These are phyloP conservation scores for Struthio camelus DNA, from an alignment of 2,113 vertebrate species.

Conservation along the genomic window DNA sequence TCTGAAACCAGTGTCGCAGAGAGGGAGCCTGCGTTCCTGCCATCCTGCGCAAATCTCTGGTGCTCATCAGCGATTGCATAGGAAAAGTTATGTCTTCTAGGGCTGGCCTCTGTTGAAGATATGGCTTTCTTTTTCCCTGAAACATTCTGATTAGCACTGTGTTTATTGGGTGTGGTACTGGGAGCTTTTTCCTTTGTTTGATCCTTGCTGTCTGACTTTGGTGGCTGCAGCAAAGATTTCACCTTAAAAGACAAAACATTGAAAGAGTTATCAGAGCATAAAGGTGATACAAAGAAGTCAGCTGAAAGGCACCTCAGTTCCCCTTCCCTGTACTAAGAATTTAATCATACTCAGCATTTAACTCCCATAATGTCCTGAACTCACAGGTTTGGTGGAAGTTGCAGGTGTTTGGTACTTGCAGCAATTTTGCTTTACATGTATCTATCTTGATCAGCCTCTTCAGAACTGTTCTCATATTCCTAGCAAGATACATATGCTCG, in stretches of 20 bases:
- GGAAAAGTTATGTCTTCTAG: not conserved
- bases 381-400: not conserved
- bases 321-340: not conserved
- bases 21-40: not conserved
- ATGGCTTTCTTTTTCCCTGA: not conserved
- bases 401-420: not conserved
- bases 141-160: not conserved
- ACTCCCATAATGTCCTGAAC: not conserved
- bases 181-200: not conserved
- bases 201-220: slow-evolving; percentile 65
- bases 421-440: not conserved
- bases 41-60: not conserved
- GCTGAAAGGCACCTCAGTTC: not conserved
- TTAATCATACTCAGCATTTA: not conserved
- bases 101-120: not conserved
- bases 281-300: not conserved
- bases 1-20: slow-evolving; percentile 71
- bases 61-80: not conserved
- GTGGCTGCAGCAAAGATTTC: slow-evolving; percentile 88
- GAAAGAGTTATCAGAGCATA: not conserved
- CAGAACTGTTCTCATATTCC: not conserved
- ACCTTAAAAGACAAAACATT: slow-evolving; percentile 71
- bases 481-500: not conserved
- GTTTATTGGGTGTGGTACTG: not conserved
- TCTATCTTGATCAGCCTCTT: not conserved